Evolutionary conservation across 2,113 vertebrate genomes (phyloP), one percentile per base, ranked within the genome.

Genomic region (Oncorhynchus gorbuscha): DNA sequence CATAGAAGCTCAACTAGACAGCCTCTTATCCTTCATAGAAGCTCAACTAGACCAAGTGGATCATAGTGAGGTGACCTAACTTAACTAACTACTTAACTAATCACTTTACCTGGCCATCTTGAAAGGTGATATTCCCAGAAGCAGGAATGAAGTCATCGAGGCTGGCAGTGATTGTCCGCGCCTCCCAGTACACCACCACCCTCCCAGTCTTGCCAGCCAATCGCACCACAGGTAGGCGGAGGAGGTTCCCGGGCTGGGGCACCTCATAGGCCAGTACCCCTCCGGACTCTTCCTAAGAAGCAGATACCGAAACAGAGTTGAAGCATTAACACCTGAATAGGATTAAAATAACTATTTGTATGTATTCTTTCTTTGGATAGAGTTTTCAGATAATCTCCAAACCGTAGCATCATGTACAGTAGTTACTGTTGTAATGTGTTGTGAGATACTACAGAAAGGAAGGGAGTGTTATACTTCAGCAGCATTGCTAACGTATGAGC

Each of bases 91-190:
- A 35, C 6, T 6, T 24, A 8, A 62, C 8, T 68, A 45, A 59
- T 24, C 62, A 9, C 13, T 65, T 76, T 89, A 98, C 98, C 89
- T 98, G 94, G 66, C 94, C 94, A 73, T 98, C 94, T 80, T 91
- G 91, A 91, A 99, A 98, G 0, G 94, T 95, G 61, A 99, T 81
- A 76, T 94, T 96, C 80, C 97, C 98, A 64, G 89, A 93, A 8
- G 88, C 73, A 3, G 97, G 98, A n/a, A 81, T 87, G 74, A 98
- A 97, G 80, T 99, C 98, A 69, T 93, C 92, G 24, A 84, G 80
- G 80, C 83, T 84, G 69, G 97, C 95, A 75, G 92, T 95, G 73
- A 81, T 76, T n/a, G 74, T 76, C 72, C 85, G 85, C 51, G 94
- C 93, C 89, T 96, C 93, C 98, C 98, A 99, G 22, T 93, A 94